phyloP scores from a whole-genome alignment of 2,797 vertebrate species.

The Macropodus opercularis region DNA sequence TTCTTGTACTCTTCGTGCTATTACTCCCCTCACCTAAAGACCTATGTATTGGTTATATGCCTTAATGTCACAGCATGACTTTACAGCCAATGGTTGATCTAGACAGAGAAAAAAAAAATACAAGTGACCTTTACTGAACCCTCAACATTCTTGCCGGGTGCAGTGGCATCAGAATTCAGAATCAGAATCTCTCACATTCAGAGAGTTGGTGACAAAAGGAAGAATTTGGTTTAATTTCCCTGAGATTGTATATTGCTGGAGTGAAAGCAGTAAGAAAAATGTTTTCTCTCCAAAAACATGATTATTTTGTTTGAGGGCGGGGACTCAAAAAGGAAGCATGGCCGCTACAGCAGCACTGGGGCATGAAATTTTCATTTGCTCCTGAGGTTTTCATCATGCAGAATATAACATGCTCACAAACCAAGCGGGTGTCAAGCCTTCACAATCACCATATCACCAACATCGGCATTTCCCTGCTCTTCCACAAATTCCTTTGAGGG shows the following conservation, averaged over 20 bases:
- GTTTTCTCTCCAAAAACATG: slow-evolving; percentile 45
- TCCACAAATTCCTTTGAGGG: slow-evolving; percentile 4
- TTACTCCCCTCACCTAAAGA: slow-evolving; percentile 1
- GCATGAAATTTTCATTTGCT: slow-evolving; percentile 66
- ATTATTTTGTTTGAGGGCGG: slow-evolving; percentile 45
- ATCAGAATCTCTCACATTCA: no score
- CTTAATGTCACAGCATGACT: slow-evolving; percentile 24
- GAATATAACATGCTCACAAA: slow-evolving; percentile 49
- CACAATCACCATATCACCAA: slow-evolving; percentile 26
- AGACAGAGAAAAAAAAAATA: not conserved
- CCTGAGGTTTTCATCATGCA: slow-evolving; percentile 39
- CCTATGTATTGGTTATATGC: no score
- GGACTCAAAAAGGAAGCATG: slow-evolving; percentile 28
- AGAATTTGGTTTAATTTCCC: slow-evolving; percentile 12
- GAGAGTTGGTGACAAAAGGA: slow-evolving; percentile 4
- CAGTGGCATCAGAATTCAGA: slow-evolving; percentile 29
- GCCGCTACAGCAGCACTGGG: slow-evolving; percentile 40
- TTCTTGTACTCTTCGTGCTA: slow-evolving; percentile 5
- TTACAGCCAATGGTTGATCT: slow-evolving; percentile 21
- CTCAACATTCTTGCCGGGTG: slow-evolving; percentile 14
- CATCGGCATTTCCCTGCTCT: not conserved
- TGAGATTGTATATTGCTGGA: not conserved
- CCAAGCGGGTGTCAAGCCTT: slow-evolving; percentile 4
- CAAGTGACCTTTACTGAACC: not conserved
- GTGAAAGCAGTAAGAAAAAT: slow-evolving; percentile 11